These are phyloP conservation scores for Galaxea fascicularis DNA, from an alignment of 92 coral and sea anemone species.

Conservation along the genomic window DNA sequence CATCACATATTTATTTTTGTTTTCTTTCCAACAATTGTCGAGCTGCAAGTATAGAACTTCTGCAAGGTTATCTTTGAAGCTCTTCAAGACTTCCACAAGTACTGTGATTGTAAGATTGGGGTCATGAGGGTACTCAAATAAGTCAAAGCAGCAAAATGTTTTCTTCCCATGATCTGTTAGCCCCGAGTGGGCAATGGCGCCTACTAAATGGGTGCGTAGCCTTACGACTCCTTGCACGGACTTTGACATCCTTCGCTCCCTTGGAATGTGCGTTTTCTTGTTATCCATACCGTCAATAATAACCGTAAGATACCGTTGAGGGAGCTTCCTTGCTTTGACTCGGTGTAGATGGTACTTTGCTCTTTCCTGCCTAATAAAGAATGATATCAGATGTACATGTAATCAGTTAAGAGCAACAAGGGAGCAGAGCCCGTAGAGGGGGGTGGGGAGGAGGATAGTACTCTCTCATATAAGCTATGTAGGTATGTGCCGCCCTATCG, in stretches of 20 bases:
- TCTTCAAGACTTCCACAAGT: conserved; percentile 14
- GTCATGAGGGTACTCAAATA: conserved; percentile 44
- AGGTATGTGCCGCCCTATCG: too few species aligned
- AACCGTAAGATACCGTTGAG: conserved; percentile 41
- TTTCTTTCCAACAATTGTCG: conserved; percentile 41
- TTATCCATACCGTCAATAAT: conserved; percentile 60
- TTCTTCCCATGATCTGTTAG: conserved; percentile 37
- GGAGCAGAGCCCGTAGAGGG: too few species aligned
- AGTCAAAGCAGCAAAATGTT: conserved; percentile 29
- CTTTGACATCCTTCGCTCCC: conserved; percentile 27
- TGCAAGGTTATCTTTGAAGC: conserved; percentile 16
- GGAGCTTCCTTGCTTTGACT: conserved; percentile 48
- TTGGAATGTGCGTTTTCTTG: conserved; percentile 46
- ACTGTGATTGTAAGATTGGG: conserved; percentile 29
- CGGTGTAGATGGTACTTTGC: conserved; percentile 50
- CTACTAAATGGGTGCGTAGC: conserved; percentile 44
- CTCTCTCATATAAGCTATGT: too few species aligned
- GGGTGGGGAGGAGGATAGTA: too few species aligned
- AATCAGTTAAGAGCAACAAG: neutral
- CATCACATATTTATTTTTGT: conserved; percentile 41
- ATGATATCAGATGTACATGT: neutral
- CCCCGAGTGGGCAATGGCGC: conserved; percentile 53
- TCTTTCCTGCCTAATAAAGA: conserved; percentile 18
- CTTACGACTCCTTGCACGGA: neutral
- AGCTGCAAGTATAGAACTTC: conserved; percentile 15